phyloP scores from a whole-genome alignment of 2,797 vertebrate genomes.

The Coranthus polyacanthus region DNA sequence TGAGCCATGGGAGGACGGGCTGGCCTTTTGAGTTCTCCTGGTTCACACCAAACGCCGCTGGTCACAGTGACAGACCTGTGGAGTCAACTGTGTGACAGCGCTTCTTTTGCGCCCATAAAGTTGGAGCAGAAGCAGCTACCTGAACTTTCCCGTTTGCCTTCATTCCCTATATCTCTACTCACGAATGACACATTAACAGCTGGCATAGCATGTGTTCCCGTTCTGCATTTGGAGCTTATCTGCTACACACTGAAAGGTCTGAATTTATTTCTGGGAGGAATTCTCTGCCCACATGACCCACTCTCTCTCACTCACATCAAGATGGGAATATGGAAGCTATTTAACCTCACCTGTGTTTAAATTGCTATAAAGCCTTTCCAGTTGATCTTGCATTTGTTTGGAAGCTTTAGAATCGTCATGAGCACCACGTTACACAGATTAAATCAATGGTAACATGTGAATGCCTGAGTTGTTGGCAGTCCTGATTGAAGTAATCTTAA shows the following conservation, averaged over 20 bases:
- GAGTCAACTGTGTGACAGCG: neutral
- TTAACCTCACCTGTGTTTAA: conserved; percentile 56
- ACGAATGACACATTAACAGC: conserved; percentile 44
- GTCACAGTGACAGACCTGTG: too few species aligned
- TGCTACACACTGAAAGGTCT: conserved; percentile 33
- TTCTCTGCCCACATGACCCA: conserved; percentile 2
- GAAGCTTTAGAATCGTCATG: conserved; percentile 52
- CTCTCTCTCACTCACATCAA: conserved; percentile 10
- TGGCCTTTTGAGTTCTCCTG: conserved; percentile 32
- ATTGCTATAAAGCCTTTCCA: conserved; percentile 53
- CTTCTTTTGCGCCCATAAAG: conserved; percentile 11
- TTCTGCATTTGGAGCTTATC: conserved; percentile 62
- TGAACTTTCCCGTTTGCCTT: conserved; percentile 22
- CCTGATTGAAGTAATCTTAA: conserved; percentile 56
- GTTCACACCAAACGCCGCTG: conserved; percentile 18
- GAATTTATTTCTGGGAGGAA: conserved; percentile 14
- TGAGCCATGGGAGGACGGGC: conserved; percentile 27
- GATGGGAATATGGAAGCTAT: conserved; percentile 5
- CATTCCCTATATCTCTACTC: conserved; percentile 37
- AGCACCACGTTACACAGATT: conserved; percentile 42
- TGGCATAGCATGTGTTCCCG: conserved; percentile 56
- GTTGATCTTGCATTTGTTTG: conserved; percentile 55
- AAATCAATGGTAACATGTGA: conserved; percentile 53
- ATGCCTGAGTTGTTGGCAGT: conserved; percentile 32
- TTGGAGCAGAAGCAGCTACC: conserved; percentile 1